Evolutionary conservation across 2,888 invertebrate species (phyloP), one percentile per base, ranked within the genome.

Genomic region (Empis stercorea): DNA sequence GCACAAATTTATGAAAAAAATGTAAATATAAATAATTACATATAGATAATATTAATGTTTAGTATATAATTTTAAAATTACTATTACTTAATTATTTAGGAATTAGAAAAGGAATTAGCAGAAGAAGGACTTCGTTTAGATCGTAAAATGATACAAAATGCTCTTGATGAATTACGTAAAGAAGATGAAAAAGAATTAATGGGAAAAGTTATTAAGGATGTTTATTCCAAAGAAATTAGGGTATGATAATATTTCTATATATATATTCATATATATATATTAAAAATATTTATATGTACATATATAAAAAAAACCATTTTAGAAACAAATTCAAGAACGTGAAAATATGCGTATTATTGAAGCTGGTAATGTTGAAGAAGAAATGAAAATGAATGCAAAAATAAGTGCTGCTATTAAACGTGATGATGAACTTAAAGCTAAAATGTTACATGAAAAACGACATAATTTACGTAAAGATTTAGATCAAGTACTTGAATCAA

Each of bases 1-100:
- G 87, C 87, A 0, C 89, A 91, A 71, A 76, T 88, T 49, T 75
- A 75, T 1, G 86, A 86, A 64, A 78, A 75, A 50, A 50, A 49
- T 36, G 53, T 51, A 47, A 14, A 37, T 41, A 30, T 27, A n/a
- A n/a, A n/a, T n/a, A n/a, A 32, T 32, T 46, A 20, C 10, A 17
- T 43, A 4, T 44, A n/a, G n/a, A n/a, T n/a, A n/a, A n/a, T n/a
- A n/a, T n/a, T n/a, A n/a, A n/a, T n/a, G n/a, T n/a, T n/a, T n/a
- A n/a, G n/a, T n/a, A n/a, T n/a, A n/a, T n/a, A n/a, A n/a, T n/a
- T n/a, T n/a, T n/a, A n/a, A n/a, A n/a, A n/a, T n/a, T n/a, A n/a
- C n/a, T n/a, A n/a, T n/a, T n/a, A n/a, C n/a, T n/a, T n/a, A n/a
- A n/a, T n/a, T n/a, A n/a, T 42, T 9, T 30, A 60, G 20, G 63